Evolutionary conservation across 2,113 vertebrate species (phyloP), one percentile per base, ranked within the genome.

Genomic region (Henicopernis longicauda): DNA sequence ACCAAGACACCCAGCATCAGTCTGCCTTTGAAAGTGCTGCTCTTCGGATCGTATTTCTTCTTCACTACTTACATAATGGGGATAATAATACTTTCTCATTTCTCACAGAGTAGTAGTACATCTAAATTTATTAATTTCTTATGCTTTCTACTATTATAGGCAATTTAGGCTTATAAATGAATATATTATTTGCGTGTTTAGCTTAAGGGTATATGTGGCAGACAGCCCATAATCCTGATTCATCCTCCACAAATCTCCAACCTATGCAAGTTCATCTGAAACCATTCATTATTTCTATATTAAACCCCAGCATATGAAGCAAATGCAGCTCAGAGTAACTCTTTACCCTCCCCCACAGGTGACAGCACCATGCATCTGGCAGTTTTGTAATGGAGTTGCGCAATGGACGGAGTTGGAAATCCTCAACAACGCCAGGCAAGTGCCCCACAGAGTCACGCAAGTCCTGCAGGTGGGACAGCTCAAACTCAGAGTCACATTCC

Each of bases 141-240:
- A 55, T 23, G 69, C 62, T 21, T 93, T 93, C 70, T 91, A 81
- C 83, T 86, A 74, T 82, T 89, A 71, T 15, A 89, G 77, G 72
- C 63, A 89, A 81, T 90, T 92, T 54, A 84, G 45, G 83, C 57
- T 89, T 85, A 82, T 84, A 89, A 91, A 76, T 69, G 49, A 57
- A 91, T 80, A 74, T 74, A 83, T 47, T 71, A 67, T 86, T 94
- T 92, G 69, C 3, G 2, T 82, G 34, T 92, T 84, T 90, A 91
- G 83, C 95, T 87, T 69, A 52, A 84, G 73, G 86, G 57, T 70
- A 44, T 63, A 42, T 16, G 72, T 74, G 73, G 72, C 94, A 97
- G 82, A 74, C 65, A 95, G 82, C 77, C 65, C 90, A 47, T 76
- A 89, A 90, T 82, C 65, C 83, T 59, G 57, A 95, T 52, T 96